Base-by-base conservation (phyloP, 2,888 invertebrate species). In the Drosophila hamatofila region DNA sequence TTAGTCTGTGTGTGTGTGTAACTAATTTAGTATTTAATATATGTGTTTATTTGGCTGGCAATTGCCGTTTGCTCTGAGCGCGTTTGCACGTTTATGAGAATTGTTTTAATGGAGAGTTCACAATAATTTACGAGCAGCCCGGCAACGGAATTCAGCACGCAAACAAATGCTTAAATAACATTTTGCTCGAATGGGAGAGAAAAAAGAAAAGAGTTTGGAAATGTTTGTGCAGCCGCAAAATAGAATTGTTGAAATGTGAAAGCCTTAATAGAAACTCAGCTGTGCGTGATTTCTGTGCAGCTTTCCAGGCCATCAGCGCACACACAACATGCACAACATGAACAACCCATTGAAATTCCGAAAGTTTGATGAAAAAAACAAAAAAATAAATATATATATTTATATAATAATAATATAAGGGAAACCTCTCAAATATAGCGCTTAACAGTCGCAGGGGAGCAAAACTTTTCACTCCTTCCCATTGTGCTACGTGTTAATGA, bases 81-180 rank as follows among this genome's bases (percentile, higher is more conserved):
- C 65, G 72, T 74, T 80, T 78, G 71, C 85, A 78, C 78, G 80
- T 85, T 80, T 80, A 73, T 55, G 67, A 72, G 68, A 72, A 78
- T 72, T 65, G 75, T 69, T 80, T 83, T 86, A 86, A 83, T 85
- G 69, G 69, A 58, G 42, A 55, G 46, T 60, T 42, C 61, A 48
- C 49, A 57, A 71, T 74, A 72, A 85, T 80, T 85, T 76, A 80
- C 72, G 70, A 57, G 48, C 49, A 39, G 23, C 18, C 51, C 27
- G 27, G 27, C 54, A 23, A 49, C 63, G 69, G 71, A 63, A 72
- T 72, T 68, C 37, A 57, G 44, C 89, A 85, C 85, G 89, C 89
- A 80, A 89, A 76, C 74, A 56, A 74, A 68, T 67, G 66, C 87
- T 89, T 87, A 83, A 74, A 76, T 74, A 77, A 71, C 60, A 75